A percentile compares a stretch with the other conserved stretches of the same genome.
These are phyloP conservation scores for Mya arenaria DNA, from an alignment of 1,140 invertebrate genomes.

Conservation along the genomic window DNA sequence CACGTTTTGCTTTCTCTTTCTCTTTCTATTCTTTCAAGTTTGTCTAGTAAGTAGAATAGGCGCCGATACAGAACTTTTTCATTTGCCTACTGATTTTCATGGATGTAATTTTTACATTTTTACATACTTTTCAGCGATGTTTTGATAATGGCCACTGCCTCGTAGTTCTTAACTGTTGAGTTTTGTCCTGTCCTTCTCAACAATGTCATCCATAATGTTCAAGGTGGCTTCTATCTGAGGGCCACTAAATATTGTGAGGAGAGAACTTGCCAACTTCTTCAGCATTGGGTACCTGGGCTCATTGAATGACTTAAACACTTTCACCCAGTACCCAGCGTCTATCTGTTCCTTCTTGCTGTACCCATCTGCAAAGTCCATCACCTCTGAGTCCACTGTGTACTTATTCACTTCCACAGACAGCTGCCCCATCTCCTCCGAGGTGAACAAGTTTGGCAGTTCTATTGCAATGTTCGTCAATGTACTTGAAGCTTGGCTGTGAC, in stretches of 20 bases:
- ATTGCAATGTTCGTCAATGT: slow-evolving; percentile 13
- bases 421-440: slow-evolving; percentile 9
- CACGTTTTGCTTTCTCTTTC: slow-evolving; percentile 8
- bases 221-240: slow-evolving; percentile 37
- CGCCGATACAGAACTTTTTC: neutral
- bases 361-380: neutral
- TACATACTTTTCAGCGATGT: slow-evolving; percentile 11
- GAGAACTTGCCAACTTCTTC: slow-evolving; percentile 1
- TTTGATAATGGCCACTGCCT: slow-evolving; percentile 26
- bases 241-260: slow-evolving; percentile 43
- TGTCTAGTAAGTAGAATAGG: too few species aligned
- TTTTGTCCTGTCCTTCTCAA: slow-evolving; percentile 39
- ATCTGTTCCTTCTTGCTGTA: neutral
- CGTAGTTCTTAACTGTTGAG: slow-evolving; percentile 40
- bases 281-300: slow-evolving; percentile 9
- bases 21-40: neutral
- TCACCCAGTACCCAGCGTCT: slow-evolving; percentile 31
- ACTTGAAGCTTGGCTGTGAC: slow-evolving; percentile 9
- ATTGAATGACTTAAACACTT: slow-evolving; percentile 29
- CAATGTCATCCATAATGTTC: slow-evolving; percentile 57
- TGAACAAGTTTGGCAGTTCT: slow-evolving; percentile 17
- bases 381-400: slow-evolving; percentile 9
- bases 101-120: slow-evolving; percentile 16
- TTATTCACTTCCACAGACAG: neutral
- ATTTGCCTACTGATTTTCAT: neutral